Evolutionary conservation across 1,140 invertebrate species (phyloP).

Genomic region (Cryptotermes secundus): DNA sequence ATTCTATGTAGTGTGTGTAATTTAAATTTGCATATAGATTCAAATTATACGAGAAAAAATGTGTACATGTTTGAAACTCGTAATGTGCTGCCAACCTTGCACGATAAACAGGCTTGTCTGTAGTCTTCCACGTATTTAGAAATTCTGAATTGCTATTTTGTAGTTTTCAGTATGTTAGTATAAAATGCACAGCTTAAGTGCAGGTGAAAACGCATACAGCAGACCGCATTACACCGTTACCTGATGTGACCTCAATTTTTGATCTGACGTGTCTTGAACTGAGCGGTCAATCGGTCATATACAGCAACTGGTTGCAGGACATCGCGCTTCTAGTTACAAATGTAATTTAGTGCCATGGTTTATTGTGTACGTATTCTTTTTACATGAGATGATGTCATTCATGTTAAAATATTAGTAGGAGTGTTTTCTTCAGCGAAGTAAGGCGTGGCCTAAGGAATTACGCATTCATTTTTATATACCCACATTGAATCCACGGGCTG

Average conservation of each 20-base stretch:
- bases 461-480: neutral
- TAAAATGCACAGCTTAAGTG: neutral
- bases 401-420: neutral
- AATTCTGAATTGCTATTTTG: neutral
- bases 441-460: neutral
- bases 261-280: neutral
- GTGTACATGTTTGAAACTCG: neutral
- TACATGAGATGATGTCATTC: neutral
- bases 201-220: neutral
- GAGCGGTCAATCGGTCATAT: constrained; percentile 3
- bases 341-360: neutral
- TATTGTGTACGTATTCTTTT: neutral
- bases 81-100: constrained; percentile 1
- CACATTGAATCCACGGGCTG: neutral
- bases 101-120: neutral
- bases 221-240: neutral
- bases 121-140: neutral
- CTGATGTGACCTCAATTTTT: neutral
- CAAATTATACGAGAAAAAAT: neutral
- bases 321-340: neutral
- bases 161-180: neutral
- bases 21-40: neutral
- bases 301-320: neutral
- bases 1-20: neutral
- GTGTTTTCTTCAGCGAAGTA: neutral